phyloP scores from a whole-genome alignment of 2,888 invertebrate species.

The Tuberolachnus salignus region DNA sequence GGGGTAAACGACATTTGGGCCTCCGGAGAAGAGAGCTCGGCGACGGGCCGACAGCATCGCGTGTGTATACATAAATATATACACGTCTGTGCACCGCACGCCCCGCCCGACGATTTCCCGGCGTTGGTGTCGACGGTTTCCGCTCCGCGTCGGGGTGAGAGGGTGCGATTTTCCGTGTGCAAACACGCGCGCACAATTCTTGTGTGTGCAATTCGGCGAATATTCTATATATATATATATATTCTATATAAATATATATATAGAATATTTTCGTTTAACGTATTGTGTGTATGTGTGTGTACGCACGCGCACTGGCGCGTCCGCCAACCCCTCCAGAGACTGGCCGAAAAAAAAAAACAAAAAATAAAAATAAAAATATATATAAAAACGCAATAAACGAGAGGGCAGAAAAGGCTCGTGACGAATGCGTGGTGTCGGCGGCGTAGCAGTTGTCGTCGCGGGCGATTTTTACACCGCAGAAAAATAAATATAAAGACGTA shows the following conservation, averaged over 20 bases:
- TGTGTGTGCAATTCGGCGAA: conserved; percentile 7
- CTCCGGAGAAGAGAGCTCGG: background rate
- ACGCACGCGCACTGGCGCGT: background rate
- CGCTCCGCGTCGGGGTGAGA: background rate
- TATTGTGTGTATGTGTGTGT: background rate
- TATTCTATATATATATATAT: too few relatives aligned
- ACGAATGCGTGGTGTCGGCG: too few relatives aligned
- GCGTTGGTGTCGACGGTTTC: background rate
- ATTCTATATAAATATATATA: too few relatives aligned
- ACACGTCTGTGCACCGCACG: background rate
- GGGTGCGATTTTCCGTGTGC: conserved; percentile 47
- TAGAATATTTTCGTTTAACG: background rate
- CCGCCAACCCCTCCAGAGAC: background rate
- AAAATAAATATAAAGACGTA: too few relatives aligned
- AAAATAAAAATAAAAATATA: too few relatives aligned
- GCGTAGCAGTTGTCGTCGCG: too few relatives aligned
- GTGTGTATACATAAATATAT: background rate
- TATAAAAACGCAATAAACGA: too few relatives aligned
- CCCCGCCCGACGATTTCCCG: background rate
- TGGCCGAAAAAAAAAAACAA: too few relatives aligned
- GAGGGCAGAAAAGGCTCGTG: background rate
- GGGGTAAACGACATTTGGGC: conserved; percentile 51
- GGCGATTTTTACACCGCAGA: too few relatives aligned
- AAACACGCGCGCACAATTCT: conserved; percentile 15
- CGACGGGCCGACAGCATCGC: conserved; percentile 39